These are phyloP conservation scores for Mormyrus lacerda DNA, from an alignment of 2,113 vertebrate species.

Conservation along the genomic window DNA sequence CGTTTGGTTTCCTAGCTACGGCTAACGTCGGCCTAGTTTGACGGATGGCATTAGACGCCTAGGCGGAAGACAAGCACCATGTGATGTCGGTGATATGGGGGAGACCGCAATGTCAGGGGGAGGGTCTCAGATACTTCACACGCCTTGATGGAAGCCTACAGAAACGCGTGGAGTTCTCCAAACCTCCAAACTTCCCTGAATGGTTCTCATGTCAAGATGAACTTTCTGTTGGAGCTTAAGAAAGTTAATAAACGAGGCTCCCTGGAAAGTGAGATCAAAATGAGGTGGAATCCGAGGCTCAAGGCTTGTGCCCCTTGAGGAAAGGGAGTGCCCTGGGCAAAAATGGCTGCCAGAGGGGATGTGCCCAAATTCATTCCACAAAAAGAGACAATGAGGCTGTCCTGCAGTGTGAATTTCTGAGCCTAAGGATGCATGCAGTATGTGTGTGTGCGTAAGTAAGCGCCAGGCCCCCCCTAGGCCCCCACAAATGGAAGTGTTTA, in stretches of 20 bases:
- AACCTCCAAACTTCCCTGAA: background rate
- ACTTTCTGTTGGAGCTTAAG: background rate
- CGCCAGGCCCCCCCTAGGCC: constrained; percentile 30
- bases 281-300: background rate
- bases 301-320: background rate
- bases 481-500: constrained; percentile 68
- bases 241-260: background rate
- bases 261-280: background rate
- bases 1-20: no score
- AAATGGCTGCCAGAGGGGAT: background rate
- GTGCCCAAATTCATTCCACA: background rate
- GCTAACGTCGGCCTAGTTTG: background rate
- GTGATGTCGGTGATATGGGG: background rate
- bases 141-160: background rate
- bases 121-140: background rate
- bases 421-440: background rate
- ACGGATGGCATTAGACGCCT: background rate
- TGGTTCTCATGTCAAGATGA: background rate
- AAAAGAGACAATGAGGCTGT: background rate
- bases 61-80: background rate
- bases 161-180: background rate
- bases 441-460: background rate
- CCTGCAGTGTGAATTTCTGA: background rate
- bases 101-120: background rate
- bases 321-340: background rate